phyloP scores from a whole-genome alignment of 1,140 invertebrate species.

The Lepidurus couesii region DNA sequence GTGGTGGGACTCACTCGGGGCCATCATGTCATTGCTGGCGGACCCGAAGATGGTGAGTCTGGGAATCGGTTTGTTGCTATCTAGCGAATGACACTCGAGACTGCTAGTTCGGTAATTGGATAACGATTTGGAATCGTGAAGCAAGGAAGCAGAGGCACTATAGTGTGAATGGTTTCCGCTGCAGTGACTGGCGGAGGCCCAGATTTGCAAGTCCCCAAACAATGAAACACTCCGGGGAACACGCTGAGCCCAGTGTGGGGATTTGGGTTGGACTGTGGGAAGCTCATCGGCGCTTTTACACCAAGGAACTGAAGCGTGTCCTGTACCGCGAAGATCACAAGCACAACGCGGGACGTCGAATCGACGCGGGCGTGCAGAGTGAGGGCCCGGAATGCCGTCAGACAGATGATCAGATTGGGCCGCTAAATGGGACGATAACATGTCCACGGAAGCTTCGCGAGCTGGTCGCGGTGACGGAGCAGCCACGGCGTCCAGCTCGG shows the following conservation, averaged over 20 bases:
- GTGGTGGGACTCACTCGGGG: background rate
- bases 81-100: background rate
- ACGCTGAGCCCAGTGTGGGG: background rate
- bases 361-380: background rate
- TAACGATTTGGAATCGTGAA: background rate
- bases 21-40: background rate
- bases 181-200: slow-evolving; percentile 6
- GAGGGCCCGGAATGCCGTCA: background rate
- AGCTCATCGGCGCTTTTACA: background rate
- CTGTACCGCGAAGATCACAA: background rate
- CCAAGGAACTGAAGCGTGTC: background rate
- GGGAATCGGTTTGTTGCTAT: slow-evolving; percentile 3
- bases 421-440: background rate
- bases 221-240: background rate
- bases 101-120: slow-evolving; percentile 19
- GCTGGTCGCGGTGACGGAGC: background rate
- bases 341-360: slow-evolving; percentile 5
- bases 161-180: background rate
- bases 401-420: background rate
- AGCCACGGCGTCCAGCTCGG: background rate
- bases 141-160: background rate
- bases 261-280: background rate
- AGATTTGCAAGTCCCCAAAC: background rate
- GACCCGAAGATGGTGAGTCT: background rate
- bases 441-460: background rate